phyloP scores from a whole-genome alignment of 2,113 vertebrate genomes.

The Vulpes vulpes region DNA sequence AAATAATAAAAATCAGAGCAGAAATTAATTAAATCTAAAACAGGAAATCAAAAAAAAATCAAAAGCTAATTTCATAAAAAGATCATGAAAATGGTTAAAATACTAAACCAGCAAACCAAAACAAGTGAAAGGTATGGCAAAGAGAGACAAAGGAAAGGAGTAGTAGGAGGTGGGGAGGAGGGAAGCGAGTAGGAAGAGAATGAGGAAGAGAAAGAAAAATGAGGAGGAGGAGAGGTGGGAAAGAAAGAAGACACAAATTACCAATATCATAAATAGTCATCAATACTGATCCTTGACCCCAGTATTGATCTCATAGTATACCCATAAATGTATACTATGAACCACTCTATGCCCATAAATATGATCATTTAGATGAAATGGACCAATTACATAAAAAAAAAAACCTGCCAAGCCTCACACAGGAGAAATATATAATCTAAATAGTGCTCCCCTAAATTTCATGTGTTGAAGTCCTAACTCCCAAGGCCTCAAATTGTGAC shows the following conservation, averaged over 20 bases:
- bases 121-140: neutral
- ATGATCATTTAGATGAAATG: neutral
- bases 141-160: neutral
- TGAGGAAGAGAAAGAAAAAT: neutral
- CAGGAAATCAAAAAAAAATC: neutral
- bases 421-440: neutral
- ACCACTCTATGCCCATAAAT: neutral
- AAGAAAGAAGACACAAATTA: neutral
- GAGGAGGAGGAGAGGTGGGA: neutral
- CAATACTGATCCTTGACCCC: neutral
- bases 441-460: neutral
- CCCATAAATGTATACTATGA: neutral
- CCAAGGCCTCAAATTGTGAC: neutral
- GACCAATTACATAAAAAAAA: neutral
- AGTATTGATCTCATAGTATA: too few relatives aligned
- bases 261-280: neutral
- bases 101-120: neutral
- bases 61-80: neutral
- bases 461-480: neutral
- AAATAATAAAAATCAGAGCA: neutral
- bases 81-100: neutral
- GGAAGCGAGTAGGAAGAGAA: neutral
- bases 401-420: neutral
- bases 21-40: neutral
- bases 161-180: neutral